A percentile compares a stretch with the other conserved stretches of the same genome.
These are phyloP conservation scores for Macrostomum cliftonense DNA, from an alignment of 2,888 invertebrate genomes.

Conservation along the genomic window DNA sequence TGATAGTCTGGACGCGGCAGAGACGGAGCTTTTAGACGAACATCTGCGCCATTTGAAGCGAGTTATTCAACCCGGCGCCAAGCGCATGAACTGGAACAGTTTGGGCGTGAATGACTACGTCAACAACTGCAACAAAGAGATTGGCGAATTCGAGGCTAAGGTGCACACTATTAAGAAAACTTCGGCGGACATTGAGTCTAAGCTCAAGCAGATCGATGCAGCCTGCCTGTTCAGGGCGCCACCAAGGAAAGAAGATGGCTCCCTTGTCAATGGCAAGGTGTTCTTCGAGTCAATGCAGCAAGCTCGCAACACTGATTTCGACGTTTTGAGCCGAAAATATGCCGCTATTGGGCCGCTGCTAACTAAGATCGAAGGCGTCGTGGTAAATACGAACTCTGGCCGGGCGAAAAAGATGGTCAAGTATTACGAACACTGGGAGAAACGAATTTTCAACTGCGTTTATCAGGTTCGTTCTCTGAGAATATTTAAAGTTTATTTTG, in stretches of 20 bases:
- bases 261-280: slow-evolving; percentile 33
- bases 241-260: slow-evolving; percentile 22
- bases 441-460: slow-evolving; percentile 52
- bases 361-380: slow-evolving; percentile 64
- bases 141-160: slow-evolving; percentile 38
- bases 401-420: slow-evolving; percentile 51
- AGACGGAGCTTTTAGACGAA: slow-evolving; percentile 42
- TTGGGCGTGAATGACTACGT: slow-evolving; percentile 59
- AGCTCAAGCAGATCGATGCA: slow-evolving; percentile 28
- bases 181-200: slow-evolving; percentile 32
- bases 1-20: slow-evolving; percentile 50
- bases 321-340: slow-evolving; percentile 53
- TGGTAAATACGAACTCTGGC: slow-evolving; percentile 59
- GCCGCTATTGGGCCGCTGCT: slow-evolving; percentile 60
- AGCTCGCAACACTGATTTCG: slow-evolving; percentile 50
- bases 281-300: slow-evolving; percentile 55
- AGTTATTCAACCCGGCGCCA: slow-evolving; percentile 52
- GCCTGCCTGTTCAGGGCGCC: slow-evolving; percentile 30
- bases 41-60: slow-evolving; percentile 30
- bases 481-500: neutral
- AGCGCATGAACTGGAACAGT: slow-evolving; percentile 66
- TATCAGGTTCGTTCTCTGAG: slow-evolving; percentile 43
- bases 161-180: slow-evolving; percentile 39
- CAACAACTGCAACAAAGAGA: slow-evolving; percentile 42
- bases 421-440: slow-evolving; percentile 65